These are phyloP conservation scores for Orius insidiosus DNA, from an alignment of 1,140 invertebrate genomes.

Conservation along the genomic window DNA sequence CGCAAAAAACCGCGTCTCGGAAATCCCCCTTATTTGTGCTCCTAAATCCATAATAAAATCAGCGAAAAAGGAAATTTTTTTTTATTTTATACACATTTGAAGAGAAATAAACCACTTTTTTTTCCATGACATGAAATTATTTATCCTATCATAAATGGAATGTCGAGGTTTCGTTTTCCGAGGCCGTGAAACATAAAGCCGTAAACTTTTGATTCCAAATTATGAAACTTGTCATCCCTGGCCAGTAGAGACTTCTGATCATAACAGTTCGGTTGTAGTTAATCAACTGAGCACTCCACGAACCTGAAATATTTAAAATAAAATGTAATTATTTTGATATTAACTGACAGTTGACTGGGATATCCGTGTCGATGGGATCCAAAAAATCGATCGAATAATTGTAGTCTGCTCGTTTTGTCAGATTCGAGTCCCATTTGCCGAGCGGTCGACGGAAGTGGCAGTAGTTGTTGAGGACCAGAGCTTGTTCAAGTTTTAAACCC, in stretches of 20 bases:
- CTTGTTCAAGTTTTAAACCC: conserved; percentile 39
- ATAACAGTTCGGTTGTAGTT: conserved; percentile 35
- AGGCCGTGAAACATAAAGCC: conserved; percentile 47
- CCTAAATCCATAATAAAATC: too few species aligned
- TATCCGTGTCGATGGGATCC: conserved; percentile 47
- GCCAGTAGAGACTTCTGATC: conserved; percentile 51
- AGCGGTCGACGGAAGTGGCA: conserved; percentile 43
- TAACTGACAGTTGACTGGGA: conserved; percentile 26
- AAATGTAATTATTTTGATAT: too few species aligned
- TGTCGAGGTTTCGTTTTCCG: conserved; percentile 53
- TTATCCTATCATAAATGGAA: conserved; percentile 40
- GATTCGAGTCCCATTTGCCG: conserved; percentile 51
- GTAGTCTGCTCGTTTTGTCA: conserved; percentile 49
- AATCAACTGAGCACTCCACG: conserved; percentile 42
- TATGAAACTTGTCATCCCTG: conserved; percentile 54
- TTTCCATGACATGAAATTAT: neutral
- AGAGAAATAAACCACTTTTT: neutral
- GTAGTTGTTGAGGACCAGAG: conserved; percentile 43
- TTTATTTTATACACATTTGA: too few species aligned
- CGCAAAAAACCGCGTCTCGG: conserved; percentile 51
- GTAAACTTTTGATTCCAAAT: conserved; percentile 40
- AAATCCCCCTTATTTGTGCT: conserved; percentile 44
- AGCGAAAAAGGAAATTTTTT: too few species aligned
- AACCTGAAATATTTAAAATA: conserved; percentile 32
- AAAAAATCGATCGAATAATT: conserved; percentile 64